Evolutionary conservation across 2,113 vertebrate genomes (phyloP), one percentile per base, ranked within the genome.

Genomic region (Misgurnus anguillicaudatus): DNA sequence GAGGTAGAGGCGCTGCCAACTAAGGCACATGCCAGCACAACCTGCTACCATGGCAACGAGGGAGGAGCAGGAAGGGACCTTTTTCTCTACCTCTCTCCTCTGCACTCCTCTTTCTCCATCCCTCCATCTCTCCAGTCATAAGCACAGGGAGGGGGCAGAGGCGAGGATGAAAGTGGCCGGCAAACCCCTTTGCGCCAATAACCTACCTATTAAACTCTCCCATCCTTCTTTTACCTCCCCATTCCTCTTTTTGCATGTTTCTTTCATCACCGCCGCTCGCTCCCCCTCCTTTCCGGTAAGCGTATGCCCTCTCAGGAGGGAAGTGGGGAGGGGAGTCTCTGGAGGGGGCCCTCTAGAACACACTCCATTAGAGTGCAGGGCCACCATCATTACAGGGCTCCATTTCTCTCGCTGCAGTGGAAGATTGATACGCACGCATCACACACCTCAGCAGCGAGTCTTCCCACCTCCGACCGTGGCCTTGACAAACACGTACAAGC

Each of bases 21-120:
- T 79, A 78, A 75, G 83, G 60, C 67, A 84, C 90, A 90, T 91
- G 90, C 91, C 91, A 91, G 88, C 88, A 91, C 89, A 91, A 92
- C 86, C 86, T 86, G 90, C 90, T 91, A 89, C 90, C 91, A 92
- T 91, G 85, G 91, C 87, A 91, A 92, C 91, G 85, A 86, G 88
- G 90, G 85, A 90, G 87, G 87, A 90, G 89, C 83, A 86, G 83
- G 84, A 90, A 85, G 82, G 87, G 85, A 86, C 71, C 85, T 80
- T 81, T 81, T 80, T 79, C 80, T 80, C 80, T 80, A 71, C 60
- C 86, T 71, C 76, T 83, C 66, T 66, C 81, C 73, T 14, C 73
- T n/a, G 53, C 55, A 61, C 66, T 78, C 73, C 81, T 78, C 75
- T 64, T 77, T 51, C 66, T 75, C 73, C 64, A 73, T 63, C 75